Base-by-base conservation (phyloP, 2,888 invertebrate genomes). In the Spilarctia lutea region DNA sequence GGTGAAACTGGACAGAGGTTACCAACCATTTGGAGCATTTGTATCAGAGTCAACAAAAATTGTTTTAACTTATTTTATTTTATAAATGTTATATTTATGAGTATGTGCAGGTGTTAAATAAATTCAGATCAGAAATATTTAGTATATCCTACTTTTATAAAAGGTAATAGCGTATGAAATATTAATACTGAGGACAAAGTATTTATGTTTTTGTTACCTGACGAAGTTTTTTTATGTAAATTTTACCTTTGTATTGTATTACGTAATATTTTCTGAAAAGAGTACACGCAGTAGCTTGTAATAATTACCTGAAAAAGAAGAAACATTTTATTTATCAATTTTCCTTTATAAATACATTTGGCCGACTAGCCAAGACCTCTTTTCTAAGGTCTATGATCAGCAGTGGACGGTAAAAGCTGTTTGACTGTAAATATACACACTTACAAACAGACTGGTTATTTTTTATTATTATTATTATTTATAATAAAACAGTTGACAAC, bases 1-100 rank as follows among this genome's bases (percentile, higher is more conserved):
- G 89, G 94, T 90, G 94, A 94, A 94, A 95, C 91, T 88, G 87
- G 81, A 75, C 92, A 93, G 94, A 81, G 89, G 88, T 88, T 73
- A 81, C 60, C 90, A 94, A 94, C 94, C 84, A 94, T 94, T 92
- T 90, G 87, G 94, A 91, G 88, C 91, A 83, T 81, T 83, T 82
- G 75, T 76, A 81, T 13, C 33, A 45, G 24, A 27, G 24, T 56
- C 13, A 24, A 52, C 10, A 27, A 27, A 2, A 24, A 18, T 35
- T 2, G 3, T 27, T 42, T 63, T 71, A 42, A 10, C 1, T 27
- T 27, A 7, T 35, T 52, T 7, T 35, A 16, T 48, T 35, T 33
- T 33, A 48, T 52, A 60, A 16, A 13, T 60, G n/a, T n/a, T 8
- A 33, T 33, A 33, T 33, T 33, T 33, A 35, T 56, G 24, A n/a